phyloP scores from a whole-genome alignment of 2,113 vertebrate species.

The Kryptolebias marmoratus region DNA sequence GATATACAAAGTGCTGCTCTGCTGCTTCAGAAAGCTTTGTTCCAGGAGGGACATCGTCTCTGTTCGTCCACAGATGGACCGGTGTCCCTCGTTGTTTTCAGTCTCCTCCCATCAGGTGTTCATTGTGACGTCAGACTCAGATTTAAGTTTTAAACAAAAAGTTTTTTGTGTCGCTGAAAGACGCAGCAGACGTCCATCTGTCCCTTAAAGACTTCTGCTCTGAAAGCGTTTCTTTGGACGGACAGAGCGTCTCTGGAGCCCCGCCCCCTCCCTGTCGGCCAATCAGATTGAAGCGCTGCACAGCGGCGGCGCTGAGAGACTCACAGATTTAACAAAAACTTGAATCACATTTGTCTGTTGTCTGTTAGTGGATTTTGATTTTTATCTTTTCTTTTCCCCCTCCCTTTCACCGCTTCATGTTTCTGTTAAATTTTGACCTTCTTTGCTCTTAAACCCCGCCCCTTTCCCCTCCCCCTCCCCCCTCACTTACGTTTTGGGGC shows the following conservation, averaged over 20 bases:
- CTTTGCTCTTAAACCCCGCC: slow-evolving; percentile 23
- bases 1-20: no score
- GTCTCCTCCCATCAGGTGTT: no score
- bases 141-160: no score
- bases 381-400: slow-evolving; percentile 48
- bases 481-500: slow-evolving; percentile 32
- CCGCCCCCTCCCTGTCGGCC: slow-evolving; percentile 39
- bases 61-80: no score
- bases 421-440: slow-evolving; percentile 38
- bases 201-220: not conserved
- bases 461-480: not conserved
- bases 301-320: no score
- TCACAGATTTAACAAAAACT: slow-evolving; percentile 43
- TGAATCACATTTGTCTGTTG: slow-evolving; percentile 41
- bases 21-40: no score
- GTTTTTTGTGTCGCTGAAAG: no score
- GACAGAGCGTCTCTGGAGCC: slow-evolving; percentile 36
- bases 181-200: not conserved
- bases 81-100: no score
- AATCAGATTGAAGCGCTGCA: slow-evolving; percentile 29
- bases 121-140: no score
- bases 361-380: slow-evolving; percentile 64
- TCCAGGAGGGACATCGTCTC: no score
- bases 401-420: slow-evolving; percentile 55
- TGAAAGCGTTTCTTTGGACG: no score